phyloP scores from a whole-genome alignment of 2,888 invertebrate genomes.

The Trypoxylon attenuatum region DNA sequence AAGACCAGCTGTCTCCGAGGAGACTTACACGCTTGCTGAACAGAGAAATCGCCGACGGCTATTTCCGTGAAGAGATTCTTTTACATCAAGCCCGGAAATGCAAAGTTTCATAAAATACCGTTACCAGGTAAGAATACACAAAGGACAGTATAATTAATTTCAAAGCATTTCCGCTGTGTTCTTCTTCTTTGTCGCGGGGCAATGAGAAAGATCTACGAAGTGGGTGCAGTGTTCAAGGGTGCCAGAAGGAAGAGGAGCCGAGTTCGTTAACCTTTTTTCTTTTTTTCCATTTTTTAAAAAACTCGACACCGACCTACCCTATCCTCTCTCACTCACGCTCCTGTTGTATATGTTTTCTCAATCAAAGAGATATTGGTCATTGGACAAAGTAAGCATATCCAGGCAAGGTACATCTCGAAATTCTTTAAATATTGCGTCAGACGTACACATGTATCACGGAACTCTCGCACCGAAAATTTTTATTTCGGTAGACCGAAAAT shows the following conservation, averaged over 20 bases:
- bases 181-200: background rate
- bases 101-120: no score
- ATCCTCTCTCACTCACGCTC: background rate
- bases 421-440: no score
- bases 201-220: background rate
- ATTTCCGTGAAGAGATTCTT: no score
- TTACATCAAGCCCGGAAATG: no score
- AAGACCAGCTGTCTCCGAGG: no score
- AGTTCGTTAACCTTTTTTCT: constrained; percentile 35
- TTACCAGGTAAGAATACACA: background rate
- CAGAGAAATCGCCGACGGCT: no score
- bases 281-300: constrained; percentile 1
- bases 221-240: background rate
- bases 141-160: background rate
- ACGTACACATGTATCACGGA: no score
- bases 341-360: background rate
- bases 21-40: no score
- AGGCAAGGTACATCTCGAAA: no score
- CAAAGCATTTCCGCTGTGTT: background rate
- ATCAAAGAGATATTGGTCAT: background rate
- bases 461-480: no score
- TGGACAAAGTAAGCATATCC: no score
- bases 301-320: constrained; percentile 2
- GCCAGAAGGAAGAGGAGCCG: background rate
- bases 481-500: constrained; percentile 8